Evolutionary conservation across 2,888 invertebrate species (phyloP).

Genomic region (Thymelicus acteon): DNA sequence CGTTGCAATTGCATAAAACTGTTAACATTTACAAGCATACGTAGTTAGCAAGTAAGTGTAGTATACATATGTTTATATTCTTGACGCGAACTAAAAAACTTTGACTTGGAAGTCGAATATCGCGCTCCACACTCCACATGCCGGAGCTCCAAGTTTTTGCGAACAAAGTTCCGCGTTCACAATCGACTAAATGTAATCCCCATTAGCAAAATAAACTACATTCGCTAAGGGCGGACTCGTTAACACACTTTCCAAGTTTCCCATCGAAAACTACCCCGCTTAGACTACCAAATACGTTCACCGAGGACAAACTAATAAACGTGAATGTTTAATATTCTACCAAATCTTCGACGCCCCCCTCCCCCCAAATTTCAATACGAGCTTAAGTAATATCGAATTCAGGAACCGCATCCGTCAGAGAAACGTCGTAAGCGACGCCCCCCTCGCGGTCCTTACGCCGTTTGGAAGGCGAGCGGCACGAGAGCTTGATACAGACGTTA

Average conservation of each 20-base stretch:
- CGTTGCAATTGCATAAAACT: neutral
- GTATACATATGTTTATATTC: conserved; percentile 10
- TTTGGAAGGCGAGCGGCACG: conserved; percentile 47
- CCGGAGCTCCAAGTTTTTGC: conserved; percentile 47
- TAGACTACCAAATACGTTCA: conserved; percentile 76
- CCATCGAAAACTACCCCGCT: conserved; percentile 76
- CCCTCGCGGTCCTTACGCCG: conserved; percentile 49
- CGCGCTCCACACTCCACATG: conserved; percentile 20
- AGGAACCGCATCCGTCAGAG: conserved; percentile 53
- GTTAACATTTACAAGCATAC: neutral
- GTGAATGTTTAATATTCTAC: conserved; percentile 83
- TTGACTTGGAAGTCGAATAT: conserved; percentile 27
- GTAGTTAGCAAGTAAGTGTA: conserved; percentile 4
- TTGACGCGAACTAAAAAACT: conserved; percentile 29
- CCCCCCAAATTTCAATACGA: conserved; percentile 73
- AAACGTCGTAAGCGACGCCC: conserved; percentile 56
- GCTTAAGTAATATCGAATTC: conserved; percentile 74
- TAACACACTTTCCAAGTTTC: conserved; percentile 81
- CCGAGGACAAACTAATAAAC: conserved; percentile 83
- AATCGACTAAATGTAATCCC: conserved; percentile 68
- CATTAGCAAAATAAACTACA: conserved; percentile 73
- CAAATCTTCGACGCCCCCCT: conserved; percentile 68
- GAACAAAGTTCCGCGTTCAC: conserved; percentile 52
- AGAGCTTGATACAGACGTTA: conserved; percentile 67
- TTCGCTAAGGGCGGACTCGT: conserved; percentile 66